These are phyloP conservation scores for Gila robusta DNA, from an alignment of 2,797 vertebrate genomes.

Conservation along the genomic window DNA sequence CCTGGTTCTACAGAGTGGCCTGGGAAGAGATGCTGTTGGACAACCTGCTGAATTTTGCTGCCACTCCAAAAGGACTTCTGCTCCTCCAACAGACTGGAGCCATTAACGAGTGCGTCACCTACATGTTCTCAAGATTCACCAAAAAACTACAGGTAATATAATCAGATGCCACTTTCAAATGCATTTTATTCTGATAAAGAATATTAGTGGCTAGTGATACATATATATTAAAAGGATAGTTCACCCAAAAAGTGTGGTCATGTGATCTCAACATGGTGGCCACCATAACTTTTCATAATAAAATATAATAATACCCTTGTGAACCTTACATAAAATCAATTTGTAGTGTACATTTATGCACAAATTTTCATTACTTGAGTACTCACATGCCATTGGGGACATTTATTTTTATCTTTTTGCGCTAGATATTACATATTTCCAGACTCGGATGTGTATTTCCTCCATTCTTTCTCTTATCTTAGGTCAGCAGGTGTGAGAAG, in stretches of 20 bases:
- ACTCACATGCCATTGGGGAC: not conserved
- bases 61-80: constrained; percentile 91
- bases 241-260: not conserved
- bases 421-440: not conserved
- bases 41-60: constrained; percentile 90
- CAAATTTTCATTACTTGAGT: not conserved
- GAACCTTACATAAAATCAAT: not conserved
- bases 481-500: constrained; percentile 90
- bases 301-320: too few species aligned
- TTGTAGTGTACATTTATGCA: not conserved
- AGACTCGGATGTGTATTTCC: not conserved
- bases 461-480: constrained; percentile 21
- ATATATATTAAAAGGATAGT: not conserved
- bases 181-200: not conserved
- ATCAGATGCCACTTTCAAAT: not conserved
- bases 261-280: not conserved
- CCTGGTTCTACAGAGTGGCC: constrained; percentile 75
- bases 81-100: constrained; percentile 91
- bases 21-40: constrained; percentile 95
- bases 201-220: not conserved
- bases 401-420: too few species aligned
- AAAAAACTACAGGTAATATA: constrained; percentile 89
- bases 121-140: constrained; percentile 90
- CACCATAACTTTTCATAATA: not conserved
- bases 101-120: constrained; percentile 86